phyloP scores from a whole-genome alignment of 2,797 vertebrate genomes.

The Chanos chanos region DNA sequence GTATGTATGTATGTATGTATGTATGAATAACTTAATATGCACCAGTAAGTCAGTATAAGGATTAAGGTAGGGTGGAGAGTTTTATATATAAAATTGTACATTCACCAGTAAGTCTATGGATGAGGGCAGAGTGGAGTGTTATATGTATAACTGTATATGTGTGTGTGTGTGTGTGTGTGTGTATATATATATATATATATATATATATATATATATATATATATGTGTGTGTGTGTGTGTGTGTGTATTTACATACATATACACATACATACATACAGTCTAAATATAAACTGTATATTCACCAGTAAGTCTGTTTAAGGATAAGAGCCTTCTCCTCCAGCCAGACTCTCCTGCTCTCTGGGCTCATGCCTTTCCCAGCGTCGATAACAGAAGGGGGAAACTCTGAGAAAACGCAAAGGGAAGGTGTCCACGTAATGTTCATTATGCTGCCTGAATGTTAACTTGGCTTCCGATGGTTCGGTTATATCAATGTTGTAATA shows the following conservation, averaged over 20 bases:
- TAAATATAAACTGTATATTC: no score
- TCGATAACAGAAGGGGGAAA: slow-evolving; percentile 77
- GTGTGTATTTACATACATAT: not conserved
- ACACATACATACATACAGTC: not conserved
- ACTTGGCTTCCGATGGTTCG: no score
- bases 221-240: not conserved
- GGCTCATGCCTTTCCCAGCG: slow-evolving; percentile 79
- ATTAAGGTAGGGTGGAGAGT: no score
- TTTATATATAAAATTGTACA: no score
- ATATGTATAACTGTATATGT: no score
- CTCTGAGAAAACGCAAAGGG: slow-evolving; percentile 50
- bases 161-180: no score
- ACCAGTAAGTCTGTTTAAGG: slow-evolving; percentile 47
- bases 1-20: not conserved
- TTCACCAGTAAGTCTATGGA: no score
- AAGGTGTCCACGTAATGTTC: slow-evolving; percentile 28
- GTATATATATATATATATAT: no score
- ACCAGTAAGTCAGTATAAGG: no score
- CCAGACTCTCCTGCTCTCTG: slow-evolving; percentile 78
- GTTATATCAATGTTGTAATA: slow-evolving; percentile 8
- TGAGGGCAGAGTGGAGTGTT: no score
- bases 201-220: no score
- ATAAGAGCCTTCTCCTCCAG: slow-evolving; percentile 60
- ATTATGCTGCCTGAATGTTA: slow-evolving; percentile 22
- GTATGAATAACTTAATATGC: no score